A percentile compares a stretch with the other conserved stretches of the same genome.
phyloP scores from a whole-genome alignment of 1,140 invertebrate species.

The Pinna nobilis region DNA sequence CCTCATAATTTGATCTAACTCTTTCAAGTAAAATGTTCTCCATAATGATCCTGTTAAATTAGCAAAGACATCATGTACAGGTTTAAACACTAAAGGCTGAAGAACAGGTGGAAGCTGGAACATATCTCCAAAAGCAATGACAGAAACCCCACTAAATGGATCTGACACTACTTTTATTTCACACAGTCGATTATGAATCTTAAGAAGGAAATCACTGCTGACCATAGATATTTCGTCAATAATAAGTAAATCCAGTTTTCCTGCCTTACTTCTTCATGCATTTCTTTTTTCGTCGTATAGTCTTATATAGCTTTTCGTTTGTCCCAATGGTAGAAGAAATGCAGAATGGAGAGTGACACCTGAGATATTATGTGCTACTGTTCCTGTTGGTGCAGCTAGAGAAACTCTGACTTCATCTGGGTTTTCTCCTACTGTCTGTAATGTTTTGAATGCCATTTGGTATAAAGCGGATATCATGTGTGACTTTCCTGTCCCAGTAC shows the following conservation, averaged over 20 bases:
- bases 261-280: constrained; percentile 12
- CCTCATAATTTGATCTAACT: constrained; percentile 35
- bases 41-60: constrained; percentile 21
- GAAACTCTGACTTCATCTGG: constrained; percentile 37
- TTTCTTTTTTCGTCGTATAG: constrained; percentile 34
- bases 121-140: constrained; percentile 34
- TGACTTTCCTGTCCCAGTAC: constrained; percentile 46
- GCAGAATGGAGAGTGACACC: constrained; percentile 43
- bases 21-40: constrained; percentile 18
- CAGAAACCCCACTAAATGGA: constrained; percentile 29
- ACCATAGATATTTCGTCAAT: constrained; percentile 45
- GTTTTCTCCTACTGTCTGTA: constrained; percentile 29
- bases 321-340: constrained; percentile 35
- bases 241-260: constrained; percentile 26
- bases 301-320: constrained; percentile 33
- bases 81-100: constrained; percentile 37
- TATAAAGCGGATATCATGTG: constrained; percentile 45
- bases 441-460: constrained; percentile 31
- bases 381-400: constrained; percentile 40
- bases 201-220: constrained; percentile 29
- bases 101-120: constrained; percentile 30
- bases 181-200: constrained; percentile 29
- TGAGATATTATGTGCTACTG: constrained; percentile 45
- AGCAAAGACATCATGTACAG: constrained; percentile 18
- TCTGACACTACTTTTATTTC: constrained; percentile 21